phyloP scores from a whole-genome alignment of 2,113 vertebrate species.

The Paedocypris sp. region DNA sequence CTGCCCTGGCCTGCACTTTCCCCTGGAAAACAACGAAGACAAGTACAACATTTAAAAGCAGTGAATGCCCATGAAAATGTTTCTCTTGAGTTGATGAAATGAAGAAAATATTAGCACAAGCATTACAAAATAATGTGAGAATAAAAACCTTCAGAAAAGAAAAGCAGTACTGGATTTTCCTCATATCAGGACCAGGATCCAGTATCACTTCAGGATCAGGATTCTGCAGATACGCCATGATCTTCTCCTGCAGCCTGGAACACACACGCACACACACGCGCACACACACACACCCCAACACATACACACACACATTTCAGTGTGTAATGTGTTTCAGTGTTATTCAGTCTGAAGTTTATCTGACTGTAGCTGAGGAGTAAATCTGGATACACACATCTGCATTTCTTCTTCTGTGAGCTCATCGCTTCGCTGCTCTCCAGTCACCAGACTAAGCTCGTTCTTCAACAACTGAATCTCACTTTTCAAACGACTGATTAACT shows the following conservation, averaged over 20 bases:
- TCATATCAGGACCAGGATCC: constrained; percentile 80
- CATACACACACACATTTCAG: no score
- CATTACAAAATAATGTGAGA: background rate
- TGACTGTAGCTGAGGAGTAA: background rate
- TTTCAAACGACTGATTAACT: constrained; percentile 76
- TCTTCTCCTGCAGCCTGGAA: constrained; percentile 68
- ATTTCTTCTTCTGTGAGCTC: constrained; percentile 70
- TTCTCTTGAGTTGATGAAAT: background rate
- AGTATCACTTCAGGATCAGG: constrained; percentile 66
- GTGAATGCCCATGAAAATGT: no score
- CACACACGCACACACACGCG: constrained; percentile 42
- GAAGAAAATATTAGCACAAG: background rate
- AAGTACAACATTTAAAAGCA: background rate
- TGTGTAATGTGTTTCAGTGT: no score
- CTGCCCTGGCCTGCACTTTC: constrained; percentile 55
- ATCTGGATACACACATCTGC: constrained; percentile 64
- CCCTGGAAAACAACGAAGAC: constrained; percentile 46
- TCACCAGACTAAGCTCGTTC: constrained; percentile 74
- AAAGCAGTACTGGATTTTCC: constrained; percentile 83
- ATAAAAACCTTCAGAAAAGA: constrained; percentile 71
- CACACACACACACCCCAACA: no score
- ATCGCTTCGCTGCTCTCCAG: constrained; percentile 67
- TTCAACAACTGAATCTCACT: constrained; percentile 77
- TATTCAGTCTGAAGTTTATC: no score
- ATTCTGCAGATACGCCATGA: constrained; percentile 71